A percentile compares a stretch with the other conserved stretches of the same genome.
phyloP scores from a whole-genome alignment of 2,888 invertebrate species.

The Iphiclides podalirius region DNA sequence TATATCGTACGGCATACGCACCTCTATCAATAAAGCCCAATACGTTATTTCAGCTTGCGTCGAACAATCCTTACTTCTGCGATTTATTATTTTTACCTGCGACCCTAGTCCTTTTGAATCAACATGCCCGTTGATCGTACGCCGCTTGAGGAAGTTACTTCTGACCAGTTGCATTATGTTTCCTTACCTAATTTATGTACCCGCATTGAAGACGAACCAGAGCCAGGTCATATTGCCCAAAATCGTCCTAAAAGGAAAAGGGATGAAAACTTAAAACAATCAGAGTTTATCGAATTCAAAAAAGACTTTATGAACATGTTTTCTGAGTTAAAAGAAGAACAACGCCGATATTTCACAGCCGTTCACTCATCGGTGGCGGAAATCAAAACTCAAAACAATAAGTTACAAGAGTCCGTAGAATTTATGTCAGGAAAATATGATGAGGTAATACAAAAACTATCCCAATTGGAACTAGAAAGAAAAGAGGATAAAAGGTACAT shows the following conservation, averaged over 20 bases:
- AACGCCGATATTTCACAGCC: not conserved
- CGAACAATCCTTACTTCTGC: too few species aligned
- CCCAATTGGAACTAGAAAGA: not conserved
- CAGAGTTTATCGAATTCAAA: not conserved
- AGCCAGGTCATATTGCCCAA: not conserved
- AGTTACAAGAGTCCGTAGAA: not conserved
- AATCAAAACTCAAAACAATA: conserved; percentile 3
- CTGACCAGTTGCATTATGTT: too few species aligned
- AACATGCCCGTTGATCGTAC: not conserved
- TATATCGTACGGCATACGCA: too few species aligned
- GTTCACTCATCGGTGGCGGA: not conserved
- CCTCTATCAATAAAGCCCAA: too few species aligned
- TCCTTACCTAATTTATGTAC: too few species aligned
- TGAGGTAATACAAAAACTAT: not conserved
- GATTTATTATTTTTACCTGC: not conserved
- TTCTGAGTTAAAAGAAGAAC: not conserved
- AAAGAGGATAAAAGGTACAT: conserved; percentile 2
- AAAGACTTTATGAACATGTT: not conserved
- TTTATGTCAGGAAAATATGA: conserved; percentile 2
- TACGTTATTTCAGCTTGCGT: too few species aligned
- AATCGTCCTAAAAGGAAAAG: not conserved
- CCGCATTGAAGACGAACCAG: too few species aligned
- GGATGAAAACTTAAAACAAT: not conserved
- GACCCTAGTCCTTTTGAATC: not conserved
- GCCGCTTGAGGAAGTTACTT: not conserved